phyloP scores from a whole-genome alignment of 2,113 vertebrate genomes.

The Chiloscyllium plagiosum region DNA sequence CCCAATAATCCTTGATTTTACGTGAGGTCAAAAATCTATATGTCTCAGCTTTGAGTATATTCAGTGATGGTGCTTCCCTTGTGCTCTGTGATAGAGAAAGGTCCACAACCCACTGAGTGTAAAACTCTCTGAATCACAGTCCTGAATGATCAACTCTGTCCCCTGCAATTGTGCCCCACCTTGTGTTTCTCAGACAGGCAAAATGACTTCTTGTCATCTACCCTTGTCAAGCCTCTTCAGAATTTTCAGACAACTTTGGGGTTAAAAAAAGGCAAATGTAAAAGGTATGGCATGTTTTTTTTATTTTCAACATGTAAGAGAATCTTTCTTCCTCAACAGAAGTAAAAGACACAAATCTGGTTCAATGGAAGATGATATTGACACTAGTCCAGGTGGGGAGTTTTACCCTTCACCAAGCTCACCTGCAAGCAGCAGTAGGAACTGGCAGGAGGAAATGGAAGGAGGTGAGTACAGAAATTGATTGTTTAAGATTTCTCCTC shows the following conservation, averaged over 20 bases:
- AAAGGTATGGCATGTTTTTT: not conserved
- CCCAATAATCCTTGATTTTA: not conserved
- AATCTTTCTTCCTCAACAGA: conserved; percentile 49
- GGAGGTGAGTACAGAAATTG: conserved; percentile 66
- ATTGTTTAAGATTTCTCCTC: not conserved
- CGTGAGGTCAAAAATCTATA: not conserved
- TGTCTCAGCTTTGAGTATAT: not conserved
- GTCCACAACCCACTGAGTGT: not conserved
- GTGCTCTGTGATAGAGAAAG: not conserved
- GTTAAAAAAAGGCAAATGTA: not conserved
- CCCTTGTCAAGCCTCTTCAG: too few species aligned
- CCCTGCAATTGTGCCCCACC: not conserved
- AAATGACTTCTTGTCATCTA: too few species aligned
- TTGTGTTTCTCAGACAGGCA: too few species aligned
- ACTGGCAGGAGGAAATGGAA: conserved; percentile 97
- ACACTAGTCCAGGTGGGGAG: conserved; percentile 87
- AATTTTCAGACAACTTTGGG: too few species aligned
- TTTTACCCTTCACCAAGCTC: conserved; percentile 92
- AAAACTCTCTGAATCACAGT: not conserved
- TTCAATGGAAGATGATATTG: conserved; percentile 90
- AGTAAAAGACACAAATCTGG: conserved; percentile 95
- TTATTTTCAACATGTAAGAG: not conserved
- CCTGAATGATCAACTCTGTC: not conserved
- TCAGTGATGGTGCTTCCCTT: not conserved
- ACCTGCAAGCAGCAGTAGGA: conserved; percentile 90